Evolutionary conservation across 2,113 vertebrate genomes (phyloP), one percentile per base, ranked within the genome.

Genomic region (Nematolebias whitei): DNA sequence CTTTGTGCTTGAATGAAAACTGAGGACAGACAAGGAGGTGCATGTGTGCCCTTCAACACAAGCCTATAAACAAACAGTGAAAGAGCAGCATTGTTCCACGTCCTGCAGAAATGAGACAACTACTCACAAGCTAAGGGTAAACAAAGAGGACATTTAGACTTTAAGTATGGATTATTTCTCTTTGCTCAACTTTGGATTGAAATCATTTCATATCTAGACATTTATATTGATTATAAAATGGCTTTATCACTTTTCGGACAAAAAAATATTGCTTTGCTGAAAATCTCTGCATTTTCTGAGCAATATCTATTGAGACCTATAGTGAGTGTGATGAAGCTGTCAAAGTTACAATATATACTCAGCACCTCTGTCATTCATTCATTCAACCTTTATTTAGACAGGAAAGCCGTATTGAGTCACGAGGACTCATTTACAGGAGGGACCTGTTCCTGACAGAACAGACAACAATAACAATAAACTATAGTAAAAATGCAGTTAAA

Each of bases 11-110:
- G 40, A 38, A 16, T 53, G 72, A 66, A 48, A 44, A 57, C 18
- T 71, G 79, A 79, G 62, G 73, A 83, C 57, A 76, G 76, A 73
- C 39, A 13, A 13, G 44, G 60, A 43, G 56, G 51, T 69, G 26
- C 54, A 43, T 68, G 56, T 67, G 44, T 48, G 40, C 48, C 19
- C 35, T 10, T 32, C 26, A 67, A 76, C 66, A 81, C 65, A 74
- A 82, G 70, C 71, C 66, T 58, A 35, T 81, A 90, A 82, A 80
- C 71, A 85, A 80, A 22, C 55, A 68, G 57, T 82, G 75, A 84
- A 85, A 83, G 71, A 47, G 59, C 24, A 12, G 26, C 8, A 71
- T 86, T 83, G 60, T 81, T 79, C 26, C 3, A 22, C 35, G 40
- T 49, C 35, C 38, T 38, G 57, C 20, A 51, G 56, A 68, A 43